Conservation (phyloP, 30 jellyfish, hydroid and myxozoan genomes). For the Sanderia malayensis region DNA sequence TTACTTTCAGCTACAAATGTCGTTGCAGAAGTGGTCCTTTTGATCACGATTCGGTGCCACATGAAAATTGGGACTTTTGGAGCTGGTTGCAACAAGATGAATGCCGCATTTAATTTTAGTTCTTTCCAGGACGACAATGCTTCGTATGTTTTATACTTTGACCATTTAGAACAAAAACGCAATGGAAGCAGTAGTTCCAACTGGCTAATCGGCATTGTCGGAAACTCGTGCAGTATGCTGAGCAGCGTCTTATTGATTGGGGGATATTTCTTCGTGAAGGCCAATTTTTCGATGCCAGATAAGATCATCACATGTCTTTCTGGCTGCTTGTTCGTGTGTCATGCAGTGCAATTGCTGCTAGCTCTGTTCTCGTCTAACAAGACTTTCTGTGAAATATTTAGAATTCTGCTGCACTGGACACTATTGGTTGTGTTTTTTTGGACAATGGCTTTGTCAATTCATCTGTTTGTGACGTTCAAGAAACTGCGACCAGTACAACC, state of each 20-base stretch:
- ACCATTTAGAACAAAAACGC: not conserved
- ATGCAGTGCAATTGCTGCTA: constrained; percentile 19
- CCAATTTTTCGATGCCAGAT: constrained; percentile 15
- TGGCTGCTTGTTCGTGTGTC: constrained; percentile 7
- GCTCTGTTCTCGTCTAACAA: not conserved
- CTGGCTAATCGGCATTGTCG: constrained; percentile 1
- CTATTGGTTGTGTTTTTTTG: constrained; percentile 28
- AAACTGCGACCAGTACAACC: not conserved
- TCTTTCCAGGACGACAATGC: too few species aligned
- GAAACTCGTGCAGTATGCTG: constrained; percentile 34
- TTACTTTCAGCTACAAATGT: too few species aligned
- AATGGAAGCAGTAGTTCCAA: too few species aligned
- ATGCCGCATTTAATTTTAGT: too few species aligned
- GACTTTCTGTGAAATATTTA: constrained; percentile 21
- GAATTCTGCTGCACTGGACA: constrained; percentile 58
- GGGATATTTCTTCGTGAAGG: constrained; percentile 8
- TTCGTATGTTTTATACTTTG: not conserved
- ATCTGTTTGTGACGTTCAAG: constrained; percentile 39
- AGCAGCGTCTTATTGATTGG: not conserved
- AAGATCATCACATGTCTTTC: constrained; percentile 20
- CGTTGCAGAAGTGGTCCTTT: too few species aligned
- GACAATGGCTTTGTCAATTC: constrained; percentile 45
- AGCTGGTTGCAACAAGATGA: too few species aligned
- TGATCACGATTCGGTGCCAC: too few species aligned
- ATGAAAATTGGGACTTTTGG: too few species aligned